These are phyloP conservation scores for Hypsibius dujardini DNA, from an alignment of 1,140 invertebrate genomes.

Conservation along the genomic window DNA sequence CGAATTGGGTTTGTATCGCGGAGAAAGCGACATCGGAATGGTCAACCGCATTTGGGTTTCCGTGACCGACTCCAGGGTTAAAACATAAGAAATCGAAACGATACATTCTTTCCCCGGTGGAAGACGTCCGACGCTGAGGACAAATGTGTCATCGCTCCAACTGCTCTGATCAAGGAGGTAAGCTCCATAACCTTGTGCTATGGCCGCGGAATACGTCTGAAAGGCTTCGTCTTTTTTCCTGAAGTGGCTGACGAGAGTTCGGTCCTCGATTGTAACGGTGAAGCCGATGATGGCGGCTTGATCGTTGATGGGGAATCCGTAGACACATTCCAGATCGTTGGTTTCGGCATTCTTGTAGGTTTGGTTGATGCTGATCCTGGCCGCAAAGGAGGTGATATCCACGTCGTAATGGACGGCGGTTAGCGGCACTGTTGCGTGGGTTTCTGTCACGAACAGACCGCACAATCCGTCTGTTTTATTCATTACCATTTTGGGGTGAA, in stretches of 20 bases:
- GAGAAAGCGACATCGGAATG: background rate
- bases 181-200: background rate
- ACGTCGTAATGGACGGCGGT: background rate
- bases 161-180: background rate
- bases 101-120: background rate
- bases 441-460: background rate
- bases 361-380: background rate
- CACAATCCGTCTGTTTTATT: background rate
- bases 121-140: background rate
- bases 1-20: background rate
- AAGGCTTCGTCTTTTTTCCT: constrained; percentile 6
- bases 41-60: background rate
- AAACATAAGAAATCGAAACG: background rate
- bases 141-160: constrained; percentile 4
- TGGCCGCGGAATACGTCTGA: background rate
- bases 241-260: background rate
- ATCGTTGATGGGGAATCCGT: constrained; percentile 9
- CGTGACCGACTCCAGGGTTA: background rate
- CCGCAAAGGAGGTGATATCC: background rate
- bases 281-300: constrained; percentile 8
- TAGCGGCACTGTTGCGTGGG: background rate
- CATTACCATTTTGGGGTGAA: no score
- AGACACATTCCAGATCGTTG: constrained; percentile 5
- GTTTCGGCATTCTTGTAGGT: constrained; percentile 1
- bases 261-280: background rate